These are phyloP conservation scores for Chymomyza fuscimana DNA, from an alignment of 2,888 invertebrate species.

Conservation along the genomic window DNA sequence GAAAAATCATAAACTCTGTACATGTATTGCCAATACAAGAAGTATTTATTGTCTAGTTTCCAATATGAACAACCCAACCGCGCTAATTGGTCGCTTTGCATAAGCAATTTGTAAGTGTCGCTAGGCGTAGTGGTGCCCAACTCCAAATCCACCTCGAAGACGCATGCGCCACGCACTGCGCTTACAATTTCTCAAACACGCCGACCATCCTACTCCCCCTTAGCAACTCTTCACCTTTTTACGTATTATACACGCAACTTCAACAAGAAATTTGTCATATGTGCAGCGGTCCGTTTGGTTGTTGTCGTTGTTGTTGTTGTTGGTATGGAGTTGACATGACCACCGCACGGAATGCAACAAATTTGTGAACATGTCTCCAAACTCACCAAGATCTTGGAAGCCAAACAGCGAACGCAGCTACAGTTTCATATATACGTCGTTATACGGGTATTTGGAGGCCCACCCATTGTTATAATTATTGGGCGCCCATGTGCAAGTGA, in stretches of 20 bases:
- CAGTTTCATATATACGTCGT: conserved; percentile 7
- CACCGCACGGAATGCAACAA: conserved; percentile 66
- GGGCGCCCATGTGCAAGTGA: conserved; percentile 67
- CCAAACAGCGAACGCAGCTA: conserved; percentile 40
- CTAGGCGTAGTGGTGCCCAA: background rate
- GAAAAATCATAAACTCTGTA: background rate
- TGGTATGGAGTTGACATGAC: conserved; percentile 42
- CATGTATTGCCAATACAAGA: too few relatives aligned
- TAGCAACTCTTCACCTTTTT: conserved; percentile 16
- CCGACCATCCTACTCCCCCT: conserved; percentile 13
- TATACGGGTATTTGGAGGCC: conserved; percentile 33
- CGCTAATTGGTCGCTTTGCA: conserved; percentile 23
- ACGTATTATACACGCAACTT: conserved; percentile 41
- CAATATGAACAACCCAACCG: conserved; percentile 19
- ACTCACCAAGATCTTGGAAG: background rate
- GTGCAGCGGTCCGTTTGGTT: conserved; percentile 27
- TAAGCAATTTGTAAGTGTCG: conserved; percentile 27
- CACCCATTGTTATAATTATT: conserved; percentile 75
- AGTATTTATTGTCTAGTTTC: conserved; percentile 7
- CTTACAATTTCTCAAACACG: conserved; percentile 17
- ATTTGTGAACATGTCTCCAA: conserved; percentile 64
- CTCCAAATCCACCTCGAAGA: conserved; percentile 2
- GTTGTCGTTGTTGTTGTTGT: conserved; percentile 33
- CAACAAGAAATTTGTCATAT: conserved; percentile 68
- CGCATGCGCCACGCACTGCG: conserved; percentile 9